Conservation (phyloP, 2,888 invertebrate species). For the Drosophila greeni region DNA sequence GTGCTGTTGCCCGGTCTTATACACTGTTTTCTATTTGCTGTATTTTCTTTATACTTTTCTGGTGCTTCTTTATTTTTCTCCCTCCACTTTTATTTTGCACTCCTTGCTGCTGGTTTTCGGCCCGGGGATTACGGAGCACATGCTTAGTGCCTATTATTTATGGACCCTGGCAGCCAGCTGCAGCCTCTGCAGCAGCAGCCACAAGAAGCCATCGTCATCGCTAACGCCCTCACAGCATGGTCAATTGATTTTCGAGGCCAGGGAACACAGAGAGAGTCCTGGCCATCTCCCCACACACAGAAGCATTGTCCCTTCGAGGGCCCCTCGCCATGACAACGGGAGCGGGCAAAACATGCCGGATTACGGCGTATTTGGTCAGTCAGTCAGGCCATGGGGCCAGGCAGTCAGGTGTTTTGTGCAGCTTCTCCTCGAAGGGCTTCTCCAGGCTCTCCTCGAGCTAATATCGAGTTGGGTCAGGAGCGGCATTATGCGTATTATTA, state of each 20-base stretch:
- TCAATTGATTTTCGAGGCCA: slow-evolving; percentile 28
- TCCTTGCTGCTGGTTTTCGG: slow-evolving; percentile 6
- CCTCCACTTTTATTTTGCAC: not conserved
- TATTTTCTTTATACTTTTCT: slow-evolving; percentile 7
- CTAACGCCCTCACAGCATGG: slow-evolving; percentile 17
- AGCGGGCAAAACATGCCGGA: slow-evolving; percentile 8
- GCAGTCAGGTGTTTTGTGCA: slow-evolving; percentile 12
- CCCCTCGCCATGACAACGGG: slow-evolving; percentile 4
- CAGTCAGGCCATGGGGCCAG: not conserved
- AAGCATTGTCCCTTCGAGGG: not conserved
- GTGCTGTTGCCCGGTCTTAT: slow-evolving; percentile 12
- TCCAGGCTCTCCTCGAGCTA: too few relatives aligned
- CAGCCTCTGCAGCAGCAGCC: slow-evolving; percentile 9
- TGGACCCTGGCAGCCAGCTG: slow-evolving; percentile 26
- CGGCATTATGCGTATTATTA: slow-evolving; percentile 11
- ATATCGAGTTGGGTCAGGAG: not conserved
- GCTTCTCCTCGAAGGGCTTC: slow-evolving; percentile 4
- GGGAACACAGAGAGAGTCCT: not conserved
- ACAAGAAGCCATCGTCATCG: slow-evolving; percentile 30
- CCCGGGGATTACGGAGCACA: slow-evolving; percentile 41
- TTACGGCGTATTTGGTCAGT: slow-evolving; percentile 15
- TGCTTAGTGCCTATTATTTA: slow-evolving; percentile 47
- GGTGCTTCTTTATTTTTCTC: too few relatives aligned
- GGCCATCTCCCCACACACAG: not conserved
- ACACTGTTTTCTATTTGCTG: slow-evolving; percentile 8